phyloP scores from a whole-genome alignment of 2,113 vertebrate species.

The Rhinolophus sinicus region DNA sequence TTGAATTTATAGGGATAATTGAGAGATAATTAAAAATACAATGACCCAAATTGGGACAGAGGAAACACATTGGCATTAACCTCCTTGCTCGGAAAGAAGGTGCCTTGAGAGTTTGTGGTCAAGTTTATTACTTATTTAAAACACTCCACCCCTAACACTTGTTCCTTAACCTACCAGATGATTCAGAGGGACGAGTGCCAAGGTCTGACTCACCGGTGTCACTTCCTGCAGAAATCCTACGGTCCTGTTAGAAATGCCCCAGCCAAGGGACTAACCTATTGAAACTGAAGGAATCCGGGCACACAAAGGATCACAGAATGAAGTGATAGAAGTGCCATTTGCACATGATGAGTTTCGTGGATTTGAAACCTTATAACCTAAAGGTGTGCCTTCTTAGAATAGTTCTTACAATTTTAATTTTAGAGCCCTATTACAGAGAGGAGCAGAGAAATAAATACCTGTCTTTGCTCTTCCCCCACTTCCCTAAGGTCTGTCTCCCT shows the following conservation, averaged over 20 bases:
- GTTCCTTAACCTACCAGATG: neutral
- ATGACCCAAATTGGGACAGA: neutral
- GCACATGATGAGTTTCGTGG: neutral
- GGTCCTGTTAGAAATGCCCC: neutral
- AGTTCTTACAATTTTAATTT: neutral
- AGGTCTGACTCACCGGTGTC: neutral
- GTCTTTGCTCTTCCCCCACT: neutral
- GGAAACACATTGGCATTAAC: neutral
- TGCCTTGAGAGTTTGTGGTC: neutral
- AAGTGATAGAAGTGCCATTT: rapidly evolving
- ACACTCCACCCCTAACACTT: neutral
- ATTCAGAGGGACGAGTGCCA: neutral
- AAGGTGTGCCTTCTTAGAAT: neutral
- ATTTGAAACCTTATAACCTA: neutral
- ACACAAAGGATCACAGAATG: neutral
- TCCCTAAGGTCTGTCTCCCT: neutral
- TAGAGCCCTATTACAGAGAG: neutral
- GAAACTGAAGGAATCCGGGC: neutral
- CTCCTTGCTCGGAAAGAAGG: neutral
- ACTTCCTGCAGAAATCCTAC: neutral
- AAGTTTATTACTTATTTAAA: neutral
- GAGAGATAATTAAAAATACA: neutral
- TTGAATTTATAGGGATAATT: neutral
- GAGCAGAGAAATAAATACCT: neutral
- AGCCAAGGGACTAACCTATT: neutral